Conservation (phyloP, 2,113 vertebrate genomes). For the Gorsachius goisagi region DNA sequence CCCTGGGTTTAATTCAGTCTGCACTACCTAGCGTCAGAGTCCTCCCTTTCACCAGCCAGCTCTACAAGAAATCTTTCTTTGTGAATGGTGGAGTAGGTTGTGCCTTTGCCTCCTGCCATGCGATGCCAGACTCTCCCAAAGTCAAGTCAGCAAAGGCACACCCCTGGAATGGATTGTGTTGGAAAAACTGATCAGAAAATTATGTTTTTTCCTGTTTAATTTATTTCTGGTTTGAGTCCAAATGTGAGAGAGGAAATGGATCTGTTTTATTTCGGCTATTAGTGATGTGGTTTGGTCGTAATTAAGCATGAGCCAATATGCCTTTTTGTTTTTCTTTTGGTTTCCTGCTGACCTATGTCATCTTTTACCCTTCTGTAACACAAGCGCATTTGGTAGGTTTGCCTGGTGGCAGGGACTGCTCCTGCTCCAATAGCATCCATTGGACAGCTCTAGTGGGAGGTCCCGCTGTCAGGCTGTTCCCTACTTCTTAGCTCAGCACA, state of each 20-base stretch:
- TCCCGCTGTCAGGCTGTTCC: accelerated
- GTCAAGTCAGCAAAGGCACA: not conserved
- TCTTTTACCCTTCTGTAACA: not conserved
- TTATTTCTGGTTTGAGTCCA: not conserved
- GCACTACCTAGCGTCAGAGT: not conserved
- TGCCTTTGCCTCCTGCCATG: not conserved
- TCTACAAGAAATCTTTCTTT: not conserved
- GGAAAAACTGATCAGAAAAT: not conserved
- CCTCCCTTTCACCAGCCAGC: not conserved
- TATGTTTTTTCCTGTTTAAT: not conserved
- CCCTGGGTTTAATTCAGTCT: not conserved
- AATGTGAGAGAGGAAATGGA: not conserved
- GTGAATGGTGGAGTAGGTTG: not conserved
- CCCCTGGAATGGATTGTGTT: not conserved
- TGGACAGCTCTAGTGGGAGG: not conserved
- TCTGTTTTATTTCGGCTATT: not conserved
- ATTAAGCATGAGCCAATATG: not conserved
- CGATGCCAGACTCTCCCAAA: not conserved
- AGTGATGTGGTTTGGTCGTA: not conserved
- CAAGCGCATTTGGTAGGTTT: accelerated
- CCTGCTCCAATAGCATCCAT: not conserved
- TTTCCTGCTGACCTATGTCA: not conserved
- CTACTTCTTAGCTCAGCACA: not conserved
- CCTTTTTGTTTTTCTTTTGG: not conserved
- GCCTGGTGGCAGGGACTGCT: accelerated